A percentile compares a stretch with the other conserved stretches of the same genome.
These are phyloP conservation scores for Napeogenes sylphis DNA, from an alignment of 2,888 invertebrate species.

Conservation along the genomic window DNA sequence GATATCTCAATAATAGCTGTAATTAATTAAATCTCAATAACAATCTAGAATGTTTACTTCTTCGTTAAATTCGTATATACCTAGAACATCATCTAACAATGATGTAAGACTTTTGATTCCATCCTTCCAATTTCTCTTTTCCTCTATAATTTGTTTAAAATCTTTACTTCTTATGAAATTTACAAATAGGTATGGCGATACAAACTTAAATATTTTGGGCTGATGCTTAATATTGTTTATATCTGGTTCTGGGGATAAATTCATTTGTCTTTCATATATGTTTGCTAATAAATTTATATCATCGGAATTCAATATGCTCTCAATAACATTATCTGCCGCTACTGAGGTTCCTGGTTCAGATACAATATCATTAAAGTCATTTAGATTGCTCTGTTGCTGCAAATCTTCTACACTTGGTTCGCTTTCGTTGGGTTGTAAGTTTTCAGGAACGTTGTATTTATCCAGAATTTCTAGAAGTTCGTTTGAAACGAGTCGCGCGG, in stretches of 20 bases:
- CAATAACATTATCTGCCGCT: constrained; percentile 77
- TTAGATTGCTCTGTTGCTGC: constrained; percentile 43
- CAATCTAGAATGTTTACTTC: constrained; percentile 84
- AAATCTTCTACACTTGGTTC: constrained; percentile 50
- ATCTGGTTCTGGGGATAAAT: constrained; percentile 46
- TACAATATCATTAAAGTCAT: constrained; percentile 37
- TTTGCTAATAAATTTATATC: constrained; percentile 80
- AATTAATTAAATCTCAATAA: constrained; percentile 66
- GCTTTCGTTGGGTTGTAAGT: constrained; percentile 43
- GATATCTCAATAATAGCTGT: constrained; percentile 5
- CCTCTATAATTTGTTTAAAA: constrained; percentile 77
- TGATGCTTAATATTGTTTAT: constrained; percentile 27
- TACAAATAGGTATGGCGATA: constrained; percentile 79
- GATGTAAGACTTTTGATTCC: constrained; percentile 83
- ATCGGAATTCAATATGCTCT: constrained; percentile 79
- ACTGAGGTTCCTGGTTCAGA: constrained; percentile 32
- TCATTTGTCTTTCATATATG: constrained; percentile 78
- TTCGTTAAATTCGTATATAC: constrained; percentile 72
- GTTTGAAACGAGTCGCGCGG: constrained; percentile 75
- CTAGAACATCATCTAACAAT: constrained; percentile 85
- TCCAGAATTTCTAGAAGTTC: constrained; percentile 75
- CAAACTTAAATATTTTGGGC: constrained; percentile 50
- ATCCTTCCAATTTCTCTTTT: constrained; percentile 81
- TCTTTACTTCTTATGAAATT: constrained; percentile 76
- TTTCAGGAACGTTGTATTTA: constrained; percentile 72